These are phyloP conservation scores for Halictus quadricinctus DNA, from an alignment of 2,888 invertebrate species.

Conservation along the genomic window DNA sequence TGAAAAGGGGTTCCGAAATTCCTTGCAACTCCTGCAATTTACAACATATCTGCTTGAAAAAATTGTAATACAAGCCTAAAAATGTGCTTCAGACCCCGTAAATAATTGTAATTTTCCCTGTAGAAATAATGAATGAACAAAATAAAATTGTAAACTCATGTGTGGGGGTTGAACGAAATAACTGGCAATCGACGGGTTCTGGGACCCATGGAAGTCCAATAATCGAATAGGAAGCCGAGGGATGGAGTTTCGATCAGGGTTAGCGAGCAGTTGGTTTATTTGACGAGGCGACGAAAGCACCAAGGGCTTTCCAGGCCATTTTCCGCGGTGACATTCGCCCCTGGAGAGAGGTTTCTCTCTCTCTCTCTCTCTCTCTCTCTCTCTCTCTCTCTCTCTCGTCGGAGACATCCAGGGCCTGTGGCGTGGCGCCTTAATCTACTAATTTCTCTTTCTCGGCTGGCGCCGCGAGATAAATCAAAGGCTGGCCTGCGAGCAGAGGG, in stretches of 20 bases:
- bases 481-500: background rate
- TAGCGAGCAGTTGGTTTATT: slow-evolving; percentile 9
- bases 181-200: background rate
- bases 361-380: background rate
- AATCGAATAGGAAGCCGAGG: background rate
- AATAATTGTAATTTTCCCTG: background rate
- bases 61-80: background rate
- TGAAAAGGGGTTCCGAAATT: too few species aligned
- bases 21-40: too few species aligned
- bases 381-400: background rate
- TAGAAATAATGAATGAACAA: background rate
- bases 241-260: slow-evolving; percentile 1
- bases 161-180: background rate
- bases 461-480: slow-evolving; percentile 32
- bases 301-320: background rate
- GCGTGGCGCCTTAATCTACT: slow-evolving; percentile 37
- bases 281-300: slow-evolving; percentile 4
- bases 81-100: background rate
- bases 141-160: background rate
- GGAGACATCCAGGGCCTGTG: background rate
- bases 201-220: background rate
- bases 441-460: slow-evolving; percentile 35
- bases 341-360: background rate
- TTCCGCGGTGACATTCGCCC: background rate
- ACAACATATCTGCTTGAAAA: too few species aligned